phyloP scores from a whole-genome alignment of 2,113 vertebrate genomes.

The Muntiacus muntjak region DNA sequence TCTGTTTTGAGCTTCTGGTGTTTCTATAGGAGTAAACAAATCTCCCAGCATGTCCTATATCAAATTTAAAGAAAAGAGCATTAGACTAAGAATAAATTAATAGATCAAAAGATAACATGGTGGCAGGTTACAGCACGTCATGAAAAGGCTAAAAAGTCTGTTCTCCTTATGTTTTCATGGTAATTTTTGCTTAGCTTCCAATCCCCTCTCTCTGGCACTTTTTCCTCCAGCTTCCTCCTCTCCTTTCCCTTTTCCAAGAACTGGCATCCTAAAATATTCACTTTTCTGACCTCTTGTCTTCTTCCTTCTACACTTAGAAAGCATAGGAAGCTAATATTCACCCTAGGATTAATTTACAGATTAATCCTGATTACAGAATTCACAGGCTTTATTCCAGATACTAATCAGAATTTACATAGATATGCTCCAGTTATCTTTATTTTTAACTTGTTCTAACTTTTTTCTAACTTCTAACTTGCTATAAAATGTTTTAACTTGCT shows the following conservation, averaged over 20 bases:
- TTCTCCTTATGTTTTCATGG: not conserved
- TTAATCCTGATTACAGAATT: not conserved
- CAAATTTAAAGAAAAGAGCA: conserved; percentile 53
- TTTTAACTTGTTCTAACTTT: not conserved
- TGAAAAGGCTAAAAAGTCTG: not conserved
- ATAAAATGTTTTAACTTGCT: not conserved
- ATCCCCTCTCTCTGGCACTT: not conserved
- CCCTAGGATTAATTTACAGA: not conserved
- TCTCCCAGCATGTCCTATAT: conserved; percentile 96
- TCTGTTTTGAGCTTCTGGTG: conserved; percentile 96
- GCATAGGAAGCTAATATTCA: not conserved
- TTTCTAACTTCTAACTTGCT: not conserved
- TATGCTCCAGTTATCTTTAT: not conserved
- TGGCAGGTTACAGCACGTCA: not conserved
- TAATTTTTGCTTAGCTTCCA: not conserved
- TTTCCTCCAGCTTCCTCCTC: not conserved
- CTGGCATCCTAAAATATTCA: not conserved
- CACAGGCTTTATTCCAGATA: not conserved
- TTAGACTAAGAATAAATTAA: not conserved
- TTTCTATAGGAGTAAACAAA: conserved; percentile 95
- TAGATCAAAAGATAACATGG: not conserved
- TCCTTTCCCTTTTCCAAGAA: not conserved
- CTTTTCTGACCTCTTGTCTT: not conserved
- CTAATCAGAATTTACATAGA: not conserved
- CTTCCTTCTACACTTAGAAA: not conserved